Evolutionary conservation across 1,140 invertebrate genomes (phyloP).

Genomic region (Chymomyza costata): DNA sequence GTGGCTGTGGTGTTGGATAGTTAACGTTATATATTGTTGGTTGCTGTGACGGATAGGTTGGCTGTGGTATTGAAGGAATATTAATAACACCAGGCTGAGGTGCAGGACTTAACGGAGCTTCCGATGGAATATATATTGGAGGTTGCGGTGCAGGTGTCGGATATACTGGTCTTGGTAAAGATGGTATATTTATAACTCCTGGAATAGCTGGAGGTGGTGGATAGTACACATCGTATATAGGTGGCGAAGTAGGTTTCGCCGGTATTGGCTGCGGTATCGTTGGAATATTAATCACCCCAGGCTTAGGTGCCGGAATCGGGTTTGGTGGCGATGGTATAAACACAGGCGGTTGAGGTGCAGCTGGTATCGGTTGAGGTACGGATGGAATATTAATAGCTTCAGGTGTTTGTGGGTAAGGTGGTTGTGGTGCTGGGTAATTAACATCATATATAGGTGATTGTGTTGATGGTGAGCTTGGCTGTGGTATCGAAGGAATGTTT

Average conservation of each 20-base stretch:
- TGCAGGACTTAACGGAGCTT: background rate
- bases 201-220: slow-evolving; percentile 36
- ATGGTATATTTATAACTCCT: slow-evolving; percentile 40
- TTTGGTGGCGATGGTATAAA: slow-evolving; percentile 7
- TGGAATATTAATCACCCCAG: slow-evolving; percentile 35
- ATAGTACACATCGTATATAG: slow-evolving; percentile 34
- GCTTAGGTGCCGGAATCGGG: slow-evolving; percentile 8
- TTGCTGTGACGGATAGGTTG: slow-evolving; percentile 4
- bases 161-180: slow-evolving; percentile 13
- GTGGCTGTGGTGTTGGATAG: background rate
- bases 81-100: slow-evolving; percentile 10
- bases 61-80: slow-evolving; percentile 19
- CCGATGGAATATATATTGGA: slow-evolving; percentile 10
- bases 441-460: background rate
- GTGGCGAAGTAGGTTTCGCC: background rate
- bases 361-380: slow-evolving; percentile 3
- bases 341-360: slow-evolving; percentile 16
- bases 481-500: slow-evolving; percentile 37
- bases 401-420: slow-evolving; percentile 1
- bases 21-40: slow-evolving; percentile 1
- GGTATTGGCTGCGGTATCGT: slow-evolving; percentile 12
- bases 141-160: slow-evolving; percentile 11
- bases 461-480: slow-evolving; percentile 5
- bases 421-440: slow-evolving; percentile 7
- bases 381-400: slow-evolving; percentile 32